phyloP scores from a whole-genome alignment of 2,797 vertebrate genomes.

The Sebastes hopkinsi region DNA sequence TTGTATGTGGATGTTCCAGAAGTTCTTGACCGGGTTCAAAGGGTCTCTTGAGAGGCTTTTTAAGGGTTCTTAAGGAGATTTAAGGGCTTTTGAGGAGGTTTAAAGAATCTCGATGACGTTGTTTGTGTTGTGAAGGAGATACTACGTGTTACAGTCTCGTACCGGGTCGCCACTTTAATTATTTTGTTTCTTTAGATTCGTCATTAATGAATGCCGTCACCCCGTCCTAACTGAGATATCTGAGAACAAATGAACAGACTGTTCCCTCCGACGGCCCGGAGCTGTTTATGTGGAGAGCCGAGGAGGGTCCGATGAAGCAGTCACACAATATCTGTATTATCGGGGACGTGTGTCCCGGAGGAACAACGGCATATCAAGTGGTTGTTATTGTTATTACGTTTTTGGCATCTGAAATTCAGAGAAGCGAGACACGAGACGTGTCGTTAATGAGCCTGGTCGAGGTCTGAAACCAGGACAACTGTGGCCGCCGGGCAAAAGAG shows the following conservation, averaged over 20 bases:
- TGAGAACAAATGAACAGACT: not conserved
- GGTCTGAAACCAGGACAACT: not conserved
- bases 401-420: not conserved
- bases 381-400: not conserved
- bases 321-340: not conserved
- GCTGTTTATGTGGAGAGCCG: not conserved
- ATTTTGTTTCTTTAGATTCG: not conserved
- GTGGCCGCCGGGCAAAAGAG: not conserved
- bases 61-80: not conserved
- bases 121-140: no score
- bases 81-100: not conserved
- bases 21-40: not conserved
- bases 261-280: not conserved
- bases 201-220: not conserved
- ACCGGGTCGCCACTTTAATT: not conserved
- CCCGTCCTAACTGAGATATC: not conserved
- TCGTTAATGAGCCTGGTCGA: not conserved
- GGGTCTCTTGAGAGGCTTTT: not conserved
- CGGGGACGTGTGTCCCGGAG: slow-evolving; percentile 3
- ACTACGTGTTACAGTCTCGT: not conserved
- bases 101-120: no score
- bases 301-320: slow-evolving; percentile 14
- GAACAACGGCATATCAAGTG: not conserved
- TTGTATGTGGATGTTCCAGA: not conserved
- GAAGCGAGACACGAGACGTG: not conserved